Evolutionary conservation across 2,797 vertebrate species (phyloP), one percentile per base, ranked within the genome.

Genomic region (Pteropus rufus): DNA sequence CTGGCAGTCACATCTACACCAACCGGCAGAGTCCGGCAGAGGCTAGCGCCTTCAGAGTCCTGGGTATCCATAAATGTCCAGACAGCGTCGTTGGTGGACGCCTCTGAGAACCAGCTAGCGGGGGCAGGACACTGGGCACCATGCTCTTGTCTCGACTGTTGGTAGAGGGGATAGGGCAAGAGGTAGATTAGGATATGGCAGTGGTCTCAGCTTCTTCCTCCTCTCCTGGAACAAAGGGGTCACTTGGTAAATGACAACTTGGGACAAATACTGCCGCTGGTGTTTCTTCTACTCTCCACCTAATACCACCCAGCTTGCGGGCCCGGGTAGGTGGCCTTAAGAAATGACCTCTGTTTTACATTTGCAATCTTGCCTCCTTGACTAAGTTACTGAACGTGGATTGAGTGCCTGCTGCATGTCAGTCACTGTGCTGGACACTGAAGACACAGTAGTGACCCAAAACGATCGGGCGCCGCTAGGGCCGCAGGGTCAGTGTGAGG

Each of bases 11-110:
- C 34, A 0, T 4, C 70, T 67, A 5, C 29, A 2, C 14, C 3
- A 1, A 79, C 41, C 39, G 14, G 46, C 14, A 29, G 69, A 77
- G 77, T 58, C 72, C 67, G 6, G 72, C 5, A 6, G 39, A 75
- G 79, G 41, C 54, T n/a, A 15, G 34, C 0, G 0, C 34, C 65
- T 5, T 54, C 2, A 8, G 92, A 65, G 46, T 2, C 69, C 9
- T 1, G 11, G 56, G 36, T 26, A 18, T 12, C 73, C 1, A 0
- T 0, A 36, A 69, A 21, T 1, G 1, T 44, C 21, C 16, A 9
- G 3, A 44, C 31, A 11, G 36, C 60, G 2, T 11, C 54, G 0
- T 29, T 10, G 1, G 18, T 16, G 29, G 36, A 70, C 19, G 36
- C 77, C 44, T 16, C 76, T 54, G 72, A 77, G n/a, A n/a, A 41